Percentiles rank a stretch among this genome's conserved stretches.
These are phyloP conservation scores for Sepiola atlantica DNA, from an alignment of 2,888 invertebrate species.

Conservation along the genomic window DNA sequence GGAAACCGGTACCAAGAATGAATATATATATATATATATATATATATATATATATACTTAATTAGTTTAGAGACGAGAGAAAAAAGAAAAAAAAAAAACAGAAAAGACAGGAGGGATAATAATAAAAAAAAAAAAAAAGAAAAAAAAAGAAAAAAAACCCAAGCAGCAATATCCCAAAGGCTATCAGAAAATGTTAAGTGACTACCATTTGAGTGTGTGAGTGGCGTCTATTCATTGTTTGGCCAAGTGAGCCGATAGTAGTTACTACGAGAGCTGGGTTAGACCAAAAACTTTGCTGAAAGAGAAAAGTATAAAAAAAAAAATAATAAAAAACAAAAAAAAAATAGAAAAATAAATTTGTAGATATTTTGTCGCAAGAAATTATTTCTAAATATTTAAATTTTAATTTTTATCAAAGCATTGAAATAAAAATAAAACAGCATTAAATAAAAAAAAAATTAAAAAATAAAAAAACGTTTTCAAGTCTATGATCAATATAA, in stretches of 20 bases:
- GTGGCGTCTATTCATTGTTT: constrained; percentile 8
- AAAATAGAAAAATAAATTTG: not conserved
- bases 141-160: not conserved
- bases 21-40: not conserved
- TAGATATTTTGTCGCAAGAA: constrained; percentile 37
- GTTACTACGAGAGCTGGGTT: constrained; percentile 43
- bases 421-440: not conserved
- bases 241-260: constrained; percentile 46
- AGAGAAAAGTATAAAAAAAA: constrained; percentile 35
- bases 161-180: constrained; percentile 44
- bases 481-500: not conserved
- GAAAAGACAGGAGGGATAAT: not conserved
- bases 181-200: constrained; percentile 42
- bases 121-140: constrained; percentile 1
- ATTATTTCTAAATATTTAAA: not conserved
- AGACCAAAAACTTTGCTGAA: constrained; percentile 47
- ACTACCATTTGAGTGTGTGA: constrained; percentile 38
- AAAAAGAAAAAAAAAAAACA: not conserved
- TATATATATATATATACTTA: not conserved
- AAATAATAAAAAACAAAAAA: too few species aligned
- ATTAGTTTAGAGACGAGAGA: not conserved
- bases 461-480: not conserved
- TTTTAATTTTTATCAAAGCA: not conserved
- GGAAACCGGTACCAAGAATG: not conserved
- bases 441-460: not conserved